A percentile compares a stretch with the other conserved stretches of the same genome.
Evolutionary conservation across 2,797 vertebrate species (phyloP).

Genomic region (Tokudaia muenninki): DNA sequence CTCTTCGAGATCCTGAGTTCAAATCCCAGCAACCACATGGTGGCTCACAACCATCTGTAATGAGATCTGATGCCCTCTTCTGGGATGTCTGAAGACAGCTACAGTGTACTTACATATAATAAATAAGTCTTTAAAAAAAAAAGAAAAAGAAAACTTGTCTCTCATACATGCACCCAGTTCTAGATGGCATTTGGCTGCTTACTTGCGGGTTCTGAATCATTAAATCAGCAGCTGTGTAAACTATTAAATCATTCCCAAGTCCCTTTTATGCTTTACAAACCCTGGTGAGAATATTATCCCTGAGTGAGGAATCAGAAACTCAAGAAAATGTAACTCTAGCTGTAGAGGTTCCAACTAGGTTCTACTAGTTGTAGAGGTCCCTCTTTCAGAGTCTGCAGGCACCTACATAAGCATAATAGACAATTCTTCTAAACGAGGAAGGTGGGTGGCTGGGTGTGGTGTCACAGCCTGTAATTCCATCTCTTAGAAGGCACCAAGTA

Average conservation of each 20-base stretch:
- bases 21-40: no score
- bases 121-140: no score
- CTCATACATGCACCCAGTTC: no score
- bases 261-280: not conserved
- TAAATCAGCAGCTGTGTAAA: not conserved
- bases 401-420: not conserved
- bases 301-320: not conserved
- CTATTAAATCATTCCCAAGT: not conserved
- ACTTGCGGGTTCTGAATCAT: not conserved
- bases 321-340: not conserved
- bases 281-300: not conserved
- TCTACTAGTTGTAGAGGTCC: not conserved
- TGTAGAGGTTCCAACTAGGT: not conserved
- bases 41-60: no score
- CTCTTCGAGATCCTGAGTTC: no score
- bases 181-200: not conserved
- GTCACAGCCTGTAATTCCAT: not conserved
- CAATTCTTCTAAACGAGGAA: not conserved
- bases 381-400: not conserved
- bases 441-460: not conserved
- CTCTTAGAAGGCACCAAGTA: not conserved
- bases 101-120: no score
- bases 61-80: no score
- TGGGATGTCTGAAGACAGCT: no score
- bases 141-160: not conserved